phyloP scores from a whole-genome alignment of 2,797 vertebrate genomes.

The Myoxocephalus aenaeus region DNA sequence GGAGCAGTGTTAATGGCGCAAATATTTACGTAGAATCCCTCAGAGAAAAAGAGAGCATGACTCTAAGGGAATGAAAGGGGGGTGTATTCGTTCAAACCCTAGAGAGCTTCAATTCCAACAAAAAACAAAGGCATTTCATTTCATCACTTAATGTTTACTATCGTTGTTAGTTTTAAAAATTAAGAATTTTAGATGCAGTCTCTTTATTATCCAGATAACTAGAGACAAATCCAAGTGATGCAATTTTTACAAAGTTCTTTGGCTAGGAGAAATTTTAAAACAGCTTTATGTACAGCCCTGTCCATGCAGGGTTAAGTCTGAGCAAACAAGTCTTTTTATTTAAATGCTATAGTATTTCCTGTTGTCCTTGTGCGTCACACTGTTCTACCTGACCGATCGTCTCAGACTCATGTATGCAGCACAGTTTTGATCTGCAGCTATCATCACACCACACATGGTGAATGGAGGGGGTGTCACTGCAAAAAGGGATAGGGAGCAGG shows the following conservation, averaged over 20 bases:
- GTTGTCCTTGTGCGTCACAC: not conserved
- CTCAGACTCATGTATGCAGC: not conserved
- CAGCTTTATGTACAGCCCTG: not conserved
- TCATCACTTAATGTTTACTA: not conserved
- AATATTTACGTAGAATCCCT: slow-evolving; percentile 40
- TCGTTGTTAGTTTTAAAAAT: not conserved
- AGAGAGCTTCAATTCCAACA: slow-evolving; percentile 7
- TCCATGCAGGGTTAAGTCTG: not conserved
- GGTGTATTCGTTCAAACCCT: not conserved
- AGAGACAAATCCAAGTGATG: not conserved
- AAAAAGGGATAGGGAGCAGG: slow-evolving; percentile 19
- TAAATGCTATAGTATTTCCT: not conserved
- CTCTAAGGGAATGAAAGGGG: not conserved
- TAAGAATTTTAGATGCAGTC: not conserved
- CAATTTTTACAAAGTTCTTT: not conserved
- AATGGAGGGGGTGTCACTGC: slow-evolving; percentile 11
- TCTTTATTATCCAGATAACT: not conserved
- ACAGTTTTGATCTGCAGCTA: slow-evolving; percentile 35
- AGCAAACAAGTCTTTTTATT: not conserved
- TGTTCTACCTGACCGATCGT: slow-evolving; percentile 4
- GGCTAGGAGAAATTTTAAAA: not conserved
- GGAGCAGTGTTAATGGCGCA: slow-evolving; percentile 10
- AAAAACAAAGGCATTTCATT: not conserved
- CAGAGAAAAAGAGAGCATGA: slow-evolving; percentile 20
- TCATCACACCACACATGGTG: slow-evolving; percentile 35